Evolutionary conservation across 2,113 vertebrate genomes (phyloP), one percentile per base, ranked within the genome.

Genomic region (Regulus satrapa): DNA sequence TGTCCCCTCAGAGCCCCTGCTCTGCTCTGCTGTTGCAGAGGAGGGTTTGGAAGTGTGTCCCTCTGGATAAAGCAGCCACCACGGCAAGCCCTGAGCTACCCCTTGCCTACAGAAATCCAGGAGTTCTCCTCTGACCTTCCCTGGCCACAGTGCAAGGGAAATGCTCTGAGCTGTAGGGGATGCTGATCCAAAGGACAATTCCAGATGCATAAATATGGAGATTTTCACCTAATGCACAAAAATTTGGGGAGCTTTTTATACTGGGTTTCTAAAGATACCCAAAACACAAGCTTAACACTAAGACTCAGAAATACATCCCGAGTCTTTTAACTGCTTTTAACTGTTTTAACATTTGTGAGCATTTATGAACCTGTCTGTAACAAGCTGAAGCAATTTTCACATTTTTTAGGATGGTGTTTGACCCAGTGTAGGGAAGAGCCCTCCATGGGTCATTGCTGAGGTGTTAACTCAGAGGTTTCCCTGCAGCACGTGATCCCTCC

Each of bases 101-200:
- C 41, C 66, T 75, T 4, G 6, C 64, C 84, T 48, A 6, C 56
- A 48, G 43, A 49, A 32, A 32, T 2, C 5, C 5, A 45, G n/a
- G 59, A 63, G 8, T 4, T 73, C 45, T 77, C 43, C 56, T 79
- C 21, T 15, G 45, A 38, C 66, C 49, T 32, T 23, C 36, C 74
- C 11, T 41, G 83, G 63, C 25, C 77, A 29, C 0, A 36, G 36
- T 3, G 45, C 24, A 40, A 63, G 48, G 26, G 49, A 36, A 73
- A 56, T 8, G 28, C 45, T 28, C 19, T 4, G 0, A n/a, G 11
- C 21, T 66, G 46, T 0, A 29, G 40, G 61, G 43, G 8, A 32
- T 41, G 62, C 11, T 72, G 56, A 36, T 16, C 20, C 31, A 43
- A 56, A 56, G 48, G 31, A n/a, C 48, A 78, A 23, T 5, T 66